Evolutionary conservation across 2,797 vertebrate species (phyloP), one percentile per base, ranked within the genome.

Genomic region (Salmo trutta): DNA sequence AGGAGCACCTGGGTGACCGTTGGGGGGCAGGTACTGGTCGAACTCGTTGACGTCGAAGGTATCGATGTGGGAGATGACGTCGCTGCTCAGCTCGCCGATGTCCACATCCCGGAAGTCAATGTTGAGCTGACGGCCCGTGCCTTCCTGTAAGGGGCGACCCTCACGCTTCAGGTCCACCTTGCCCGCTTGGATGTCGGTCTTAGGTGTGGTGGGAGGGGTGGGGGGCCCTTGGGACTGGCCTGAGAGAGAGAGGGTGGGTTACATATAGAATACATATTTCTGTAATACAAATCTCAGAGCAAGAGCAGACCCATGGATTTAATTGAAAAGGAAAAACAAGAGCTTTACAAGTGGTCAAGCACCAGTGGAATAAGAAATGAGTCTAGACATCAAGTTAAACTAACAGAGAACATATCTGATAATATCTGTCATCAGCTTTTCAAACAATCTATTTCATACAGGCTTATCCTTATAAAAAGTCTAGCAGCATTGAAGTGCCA

Each of bases 71-170:
- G 97, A 98, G 93, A 99, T 99, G 94, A 99, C 97, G 0, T 99
- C 97, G 64, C 95, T 98, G 94, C 97, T 99, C 76, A 99, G 94
- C 91, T 99, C 97, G 0, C 97, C 95, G 70, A 99, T 98, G 93
- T 99, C 97, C 89, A 99, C 97, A 0, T 99, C 97, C 4, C 96
- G 95, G 92, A 98, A 99, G 86, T 99, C 97, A n/a, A 99, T 99
- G 89, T 97, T 96, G 52, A 97, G 96, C 3, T 97, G 97, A 79
- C 97, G 96, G 27, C 95, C 94, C 0, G 84, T 73, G 1, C 95
- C 95, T 36, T 98, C 97, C 0, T 91, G 89, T 77, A 96, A 87
- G 0, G 96, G 90, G 70, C 96, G 96, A 0, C 94, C 95, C 89
- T 98, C 97, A 0, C 97, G 93, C 88, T 99, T 98, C 68, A 97